Conservation (phyloP, 1,140 invertebrate species). For the Diorhabda sublineata region DNA sequence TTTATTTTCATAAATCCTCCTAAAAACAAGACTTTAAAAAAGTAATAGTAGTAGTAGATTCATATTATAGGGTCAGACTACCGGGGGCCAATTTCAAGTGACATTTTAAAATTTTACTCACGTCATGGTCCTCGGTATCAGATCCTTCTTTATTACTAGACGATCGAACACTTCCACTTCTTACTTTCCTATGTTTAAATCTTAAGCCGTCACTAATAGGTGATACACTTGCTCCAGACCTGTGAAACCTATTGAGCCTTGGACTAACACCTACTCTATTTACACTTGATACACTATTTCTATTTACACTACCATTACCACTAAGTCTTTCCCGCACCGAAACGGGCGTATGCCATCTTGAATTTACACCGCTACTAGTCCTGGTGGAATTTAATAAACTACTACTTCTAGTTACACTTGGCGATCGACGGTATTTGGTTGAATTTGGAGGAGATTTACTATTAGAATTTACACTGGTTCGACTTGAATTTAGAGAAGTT, state of each 20-base stretch:
- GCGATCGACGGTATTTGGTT: background rate
- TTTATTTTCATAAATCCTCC: too few species aligned
- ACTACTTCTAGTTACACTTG: background rate
- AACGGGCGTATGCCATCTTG: background rate
- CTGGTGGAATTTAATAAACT: background rate
- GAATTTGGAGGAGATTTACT: background rate
- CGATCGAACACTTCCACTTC: background rate
- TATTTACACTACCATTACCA: slow-evolving; percentile 1
- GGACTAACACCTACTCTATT: slow-evolving; percentile 1
- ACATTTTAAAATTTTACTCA: too few species aligned
- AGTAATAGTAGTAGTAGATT: too few species aligned
- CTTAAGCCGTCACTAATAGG: background rate
- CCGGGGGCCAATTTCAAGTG: too few species aligned
- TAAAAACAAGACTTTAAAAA: too few species aligned
- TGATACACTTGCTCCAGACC: background rate
- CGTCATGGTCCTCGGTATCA: background rate
- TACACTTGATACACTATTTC: slow-evolving; percentile 1
- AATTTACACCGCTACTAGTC: background rate
- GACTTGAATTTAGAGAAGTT: background rate
- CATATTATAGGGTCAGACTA: too few species aligned
- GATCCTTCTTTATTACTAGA: background rate
- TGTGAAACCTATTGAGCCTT: background rate
- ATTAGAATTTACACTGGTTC: background rate
- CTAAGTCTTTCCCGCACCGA: background rate
- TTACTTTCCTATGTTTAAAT: background rate